Evolutionary conservation across 1,140 invertebrate species (phyloP), one percentile per base, ranked within the genome.

Genomic region (Scaptomyza graminum): DNA sequence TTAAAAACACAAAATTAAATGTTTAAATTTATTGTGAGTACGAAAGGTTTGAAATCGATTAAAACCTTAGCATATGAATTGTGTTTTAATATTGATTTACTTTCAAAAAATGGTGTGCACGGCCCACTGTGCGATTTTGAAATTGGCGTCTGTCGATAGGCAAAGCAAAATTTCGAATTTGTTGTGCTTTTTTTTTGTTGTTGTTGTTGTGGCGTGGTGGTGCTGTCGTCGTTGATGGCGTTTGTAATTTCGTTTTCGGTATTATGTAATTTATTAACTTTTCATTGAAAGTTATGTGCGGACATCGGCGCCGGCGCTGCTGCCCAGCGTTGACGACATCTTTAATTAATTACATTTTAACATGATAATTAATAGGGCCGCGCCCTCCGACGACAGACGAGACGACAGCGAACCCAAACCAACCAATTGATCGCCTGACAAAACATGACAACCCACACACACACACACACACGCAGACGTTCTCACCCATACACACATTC

Each of bases 291-390:
- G 83, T 88, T 88, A 88, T 88, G 83, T 88, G 84, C 79, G 69
- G 71, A 51, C 74, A 66, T 65, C 67, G 34, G 51, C 55, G 22
- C 5, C 25, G 41, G 1, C 41, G 41, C 22, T 13, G 43, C 25
- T 34, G 25, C 56, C 34, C 52, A 51, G 68, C 71, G 68, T 63
- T 74, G 84, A 79, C 83, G 83, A 89, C 83, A 88, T 89, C 79
- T 88, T 88, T 89, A 88, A 88, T 88, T 88, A 88, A 88, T 88
- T 88, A 88, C 83, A 88, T 88, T 88, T 88, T 88, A 88, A 88
- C 83, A 79, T 88, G 83, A 88, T 88, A 88, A 88, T 88, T 88
- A 88, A 88, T 88, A 84, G 83, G 77, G 74, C 78, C 70, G 78
- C 63, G 60, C 67, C 41, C 49, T 28, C 41, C 11, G 55, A 54